phyloP scores from a whole-genome alignment of 2,113 vertebrate species.

The Chaetura pelagica region DNA sequence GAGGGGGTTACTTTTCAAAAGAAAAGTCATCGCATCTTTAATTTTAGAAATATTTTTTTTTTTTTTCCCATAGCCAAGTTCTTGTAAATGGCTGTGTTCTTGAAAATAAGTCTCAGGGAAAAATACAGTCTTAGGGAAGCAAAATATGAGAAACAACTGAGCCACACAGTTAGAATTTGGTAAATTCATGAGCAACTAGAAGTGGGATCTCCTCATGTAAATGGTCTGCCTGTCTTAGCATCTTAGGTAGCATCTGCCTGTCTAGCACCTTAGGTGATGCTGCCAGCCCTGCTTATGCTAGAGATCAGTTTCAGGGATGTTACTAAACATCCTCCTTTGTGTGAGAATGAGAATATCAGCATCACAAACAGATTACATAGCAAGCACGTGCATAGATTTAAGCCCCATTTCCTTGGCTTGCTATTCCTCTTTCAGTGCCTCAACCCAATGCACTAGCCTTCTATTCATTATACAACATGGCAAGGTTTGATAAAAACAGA shows the following conservation, averaged over 20 bases:
- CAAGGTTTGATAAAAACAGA: background rate
- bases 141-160: background rate
- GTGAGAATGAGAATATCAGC: background rate
- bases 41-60: background rate
- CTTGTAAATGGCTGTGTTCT: background rate
- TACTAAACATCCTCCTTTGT: background rate
- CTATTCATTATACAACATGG: background rate
- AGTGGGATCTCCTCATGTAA: background rate
- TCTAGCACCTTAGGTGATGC: background rate
- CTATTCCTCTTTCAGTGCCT: background rate
- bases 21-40: background rate
- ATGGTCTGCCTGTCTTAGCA: background rate
- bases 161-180: background rate
- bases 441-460: background rate
- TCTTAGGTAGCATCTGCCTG: background rate
- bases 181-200: background rate
- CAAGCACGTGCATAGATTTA: background rate
- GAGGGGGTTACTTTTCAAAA: background rate
- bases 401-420: background rate
- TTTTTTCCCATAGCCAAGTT: background rate
- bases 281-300: background rate
- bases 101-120: background rate
- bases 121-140: background rate
- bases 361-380: background rate
- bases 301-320: background rate